Evolutionary conservation across 1,140 invertebrate genomes (phyloP), one percentile per base, ranked within the genome.

Genomic region (Popillia japonica): DNA sequence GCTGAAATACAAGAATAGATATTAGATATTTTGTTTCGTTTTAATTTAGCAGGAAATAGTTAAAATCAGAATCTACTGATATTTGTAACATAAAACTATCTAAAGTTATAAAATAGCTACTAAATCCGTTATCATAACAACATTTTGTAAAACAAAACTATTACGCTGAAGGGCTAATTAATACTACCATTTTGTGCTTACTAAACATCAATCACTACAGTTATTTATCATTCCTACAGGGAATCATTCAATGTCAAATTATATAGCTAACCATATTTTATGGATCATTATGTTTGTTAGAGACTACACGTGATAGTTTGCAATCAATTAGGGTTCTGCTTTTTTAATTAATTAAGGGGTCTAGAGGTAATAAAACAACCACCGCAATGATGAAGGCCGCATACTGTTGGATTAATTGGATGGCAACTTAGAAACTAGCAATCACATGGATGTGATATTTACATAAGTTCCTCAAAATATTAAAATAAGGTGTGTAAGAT

Each of bases 261-360:
- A 68, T 27, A 14, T 14, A 9, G 22, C 2, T 11, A 68, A 27
- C 61, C 61, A 7, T 68, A 68, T 27, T 68, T 68, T 68, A 14
- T 22, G 59, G 9, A 22, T 23, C 17, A 17, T 64, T n/a, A 23
- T 20, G 27, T 68, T 2, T 34, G 27, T 34, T 34, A 34, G 27
- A 34, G 27, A 22, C 61, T 68, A 27, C 27, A 68, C 61, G 61
- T 68, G 61, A 11, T 27, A 68, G 22, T 22, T 68, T 23, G 61
- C 61, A 27, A 68, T 68, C 22, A 68, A 68, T 68, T 68, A 68
- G 27, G 61, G 27, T 34, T 23, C 61, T 68, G 11, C 22, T 68
- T 68, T 22, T 14, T 11, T 68, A 68, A 68, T 68, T 68, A 68
- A 68, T 68, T 55, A 17, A 55, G 27, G 4, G 44, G 1, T 3